phyloP scores from a whole-genome alignment of 1,140 invertebrate genomes.

The Drosophila hydei region DNA sequence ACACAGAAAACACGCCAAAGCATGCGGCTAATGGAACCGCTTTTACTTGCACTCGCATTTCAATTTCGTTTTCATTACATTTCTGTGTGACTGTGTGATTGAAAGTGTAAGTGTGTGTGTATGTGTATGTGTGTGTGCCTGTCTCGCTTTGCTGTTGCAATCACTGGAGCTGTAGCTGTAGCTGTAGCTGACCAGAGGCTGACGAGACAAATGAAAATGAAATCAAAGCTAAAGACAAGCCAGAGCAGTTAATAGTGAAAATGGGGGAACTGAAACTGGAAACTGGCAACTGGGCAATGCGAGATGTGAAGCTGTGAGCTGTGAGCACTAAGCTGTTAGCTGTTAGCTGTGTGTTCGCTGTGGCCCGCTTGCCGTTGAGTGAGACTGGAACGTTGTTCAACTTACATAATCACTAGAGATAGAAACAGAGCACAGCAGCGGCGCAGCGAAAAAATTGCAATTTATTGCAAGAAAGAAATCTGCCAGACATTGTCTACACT shows the following conservation, averaged over 20 bases:
- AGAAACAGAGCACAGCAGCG: constrained; percentile 40
- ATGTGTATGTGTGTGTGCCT: constrained; percentile 8
- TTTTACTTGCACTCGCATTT: constrained; percentile 45
- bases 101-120: constrained; percentile 6
- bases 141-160: constrained; percentile 48
- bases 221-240: constrained; percentile 54
- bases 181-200: constrained; percentile 40
- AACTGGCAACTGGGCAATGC: constrained; percentile 29
- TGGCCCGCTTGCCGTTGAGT: constrained; percentile 4
- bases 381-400: constrained; percentile 40
- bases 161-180: constrained; percentile 11
- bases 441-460: constrained; percentile 24
- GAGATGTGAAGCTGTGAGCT: constrained; percentile 13
- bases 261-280: constrained; percentile 25
- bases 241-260: constrained; percentile 46
- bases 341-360: constrained; percentile 1
- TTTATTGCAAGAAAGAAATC: constrained; percentile 56
- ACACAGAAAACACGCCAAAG: background rate
- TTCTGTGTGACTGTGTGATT: background rate
- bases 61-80: constrained; percentile 40
- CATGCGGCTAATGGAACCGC: constrained; percentile 18
- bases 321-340: constrained; percentile 14
- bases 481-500: constrained; percentile 16
- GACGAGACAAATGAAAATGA: constrained; percentile 52
- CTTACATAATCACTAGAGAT: constrained; percentile 56